Evolutionary conservation across 2,888 invertebrate genomes (phyloP).

Genomic region (Cynaeus angustus): DNA sequence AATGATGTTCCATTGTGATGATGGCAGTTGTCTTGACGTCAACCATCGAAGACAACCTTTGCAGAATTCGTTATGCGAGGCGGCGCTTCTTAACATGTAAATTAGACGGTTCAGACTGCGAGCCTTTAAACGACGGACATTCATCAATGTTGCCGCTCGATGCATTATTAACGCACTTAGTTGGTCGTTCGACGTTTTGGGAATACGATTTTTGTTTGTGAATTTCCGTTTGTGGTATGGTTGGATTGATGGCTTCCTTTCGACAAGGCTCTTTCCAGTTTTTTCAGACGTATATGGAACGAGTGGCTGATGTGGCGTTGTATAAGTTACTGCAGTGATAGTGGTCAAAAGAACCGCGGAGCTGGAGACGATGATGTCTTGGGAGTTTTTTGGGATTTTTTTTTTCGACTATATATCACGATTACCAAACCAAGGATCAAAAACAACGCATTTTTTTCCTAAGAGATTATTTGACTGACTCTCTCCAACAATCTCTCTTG

Average conservation of each 20-base stretch:
- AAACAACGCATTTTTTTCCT: too few relatives aligned
- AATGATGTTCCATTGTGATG: conserved; percentile 51
- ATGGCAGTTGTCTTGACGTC: conserved; percentile 47
- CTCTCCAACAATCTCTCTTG: too few relatives aligned
- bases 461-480: too few relatives aligned
- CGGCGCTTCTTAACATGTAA: conserved; percentile 52
- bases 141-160: conserved; percentile 47
- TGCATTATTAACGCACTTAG: conserved; percentile 51
- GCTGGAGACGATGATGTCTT: neutral
- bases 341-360: neutral
- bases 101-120: conserved; percentile 45
- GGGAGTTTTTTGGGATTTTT: neutral
- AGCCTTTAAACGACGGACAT: conserved; percentile 43
- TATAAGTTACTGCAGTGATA: conserved; percentile 24
- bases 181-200: conserved; percentile 47
- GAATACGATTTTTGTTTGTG: conserved; percentile 50
- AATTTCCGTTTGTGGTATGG: conserved; percentile 48
- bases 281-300: conserved; percentile 41
- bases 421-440: too few relatives aligned
- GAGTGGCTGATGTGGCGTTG: conserved; percentile 22
- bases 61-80: conserved; percentile 49
- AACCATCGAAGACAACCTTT: conserved; percentile 45
- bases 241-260: conserved; percentile 51
- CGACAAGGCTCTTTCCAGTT: conserved; percentile 35
- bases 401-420: neutral